phyloP scores from a whole-genome alignment of 1,140 invertebrate species.

The Colletes latitarsis region DNA sequence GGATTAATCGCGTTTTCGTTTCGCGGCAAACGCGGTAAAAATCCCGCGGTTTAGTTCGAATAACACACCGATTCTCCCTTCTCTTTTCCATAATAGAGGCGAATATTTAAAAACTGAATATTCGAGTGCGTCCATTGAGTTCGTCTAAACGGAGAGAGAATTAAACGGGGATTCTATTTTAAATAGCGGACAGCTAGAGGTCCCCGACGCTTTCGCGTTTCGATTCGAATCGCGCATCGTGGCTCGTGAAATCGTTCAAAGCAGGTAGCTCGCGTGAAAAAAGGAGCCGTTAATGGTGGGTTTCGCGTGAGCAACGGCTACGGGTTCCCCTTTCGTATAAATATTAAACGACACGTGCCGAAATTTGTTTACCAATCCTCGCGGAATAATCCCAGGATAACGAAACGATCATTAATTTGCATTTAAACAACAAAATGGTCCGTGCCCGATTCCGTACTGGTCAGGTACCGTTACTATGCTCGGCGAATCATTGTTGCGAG shows the following conservation, averaged over 20 bases:
- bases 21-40: not conserved
- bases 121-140: not conserved
- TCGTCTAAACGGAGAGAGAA: not conserved
- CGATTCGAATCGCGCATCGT: not conserved
- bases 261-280: not conserved
- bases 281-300: not conserved
- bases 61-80: not conserved
- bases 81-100: not conserved
- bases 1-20: not conserved
- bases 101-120: not conserved
- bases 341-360: not conserved
- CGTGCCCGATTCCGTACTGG: not conserved
- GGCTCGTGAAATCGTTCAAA: not conserved
- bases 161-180: not conserved
- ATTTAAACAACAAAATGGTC: not conserved
- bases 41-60: not conserved
- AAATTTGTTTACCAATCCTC: not conserved
- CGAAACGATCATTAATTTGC: constrained; percentile 27
- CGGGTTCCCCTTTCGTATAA: not conserved
- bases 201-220: not conserved
- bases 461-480: not conserved
- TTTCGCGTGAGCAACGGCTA: not conserved
- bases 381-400: not conserved
- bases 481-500: constrained; percentile 18
- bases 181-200: not conserved